A percentile compares a stretch with the other conserved stretches of the same genome.
phyloP scores from a whole-genome alignment of 2,797 vertebrate genomes.

The Spinus olivaceus region DNA sequence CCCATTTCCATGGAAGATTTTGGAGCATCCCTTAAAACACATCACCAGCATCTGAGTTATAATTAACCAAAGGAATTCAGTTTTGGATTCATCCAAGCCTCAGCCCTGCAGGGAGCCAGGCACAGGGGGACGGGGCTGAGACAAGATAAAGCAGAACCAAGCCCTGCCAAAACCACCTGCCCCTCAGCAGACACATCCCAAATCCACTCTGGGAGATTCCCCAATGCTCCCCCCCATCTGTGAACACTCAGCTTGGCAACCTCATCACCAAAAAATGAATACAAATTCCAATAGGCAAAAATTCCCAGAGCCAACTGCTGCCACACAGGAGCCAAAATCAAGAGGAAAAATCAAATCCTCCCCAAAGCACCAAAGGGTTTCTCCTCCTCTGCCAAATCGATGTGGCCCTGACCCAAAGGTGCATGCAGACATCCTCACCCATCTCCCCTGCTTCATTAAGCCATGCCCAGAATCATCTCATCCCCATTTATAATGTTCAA shows the following conservation, averaged over 20 bases:
- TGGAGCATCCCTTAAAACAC: neutral
- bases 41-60: neutral
- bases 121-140: rapidly evolving
- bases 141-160: rapidly evolving
- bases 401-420: slow-evolving; percentile 72
- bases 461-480: slow-evolving; percentile 81
- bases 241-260: neutral
- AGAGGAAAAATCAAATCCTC: slow-evolving; percentile 58
- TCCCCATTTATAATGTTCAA: slow-evolving; percentile 78
- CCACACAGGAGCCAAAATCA: slow-evolving; percentile 48
- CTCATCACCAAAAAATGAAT: neutral
- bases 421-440: slow-evolving; percentile 66
- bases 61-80: neutral
- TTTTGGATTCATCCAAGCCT: neutral
- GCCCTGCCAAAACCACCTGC: neutral
- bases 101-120: neutral
- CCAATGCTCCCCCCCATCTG: neutral
- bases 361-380: neutral
- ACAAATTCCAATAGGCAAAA: neutral
- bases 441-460: slow-evolving; percentile 78
- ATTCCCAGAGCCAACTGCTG: slow-evolving; percentile 4
- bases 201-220: neutral
- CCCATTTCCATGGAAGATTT: neutral
- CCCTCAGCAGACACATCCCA: neutral
- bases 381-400: slow-evolving; percentile 64